Evolutionary conservation across 2,797 vertebrate species (phyloP).

Genomic region (Carcharodon carcharias): DNA sequence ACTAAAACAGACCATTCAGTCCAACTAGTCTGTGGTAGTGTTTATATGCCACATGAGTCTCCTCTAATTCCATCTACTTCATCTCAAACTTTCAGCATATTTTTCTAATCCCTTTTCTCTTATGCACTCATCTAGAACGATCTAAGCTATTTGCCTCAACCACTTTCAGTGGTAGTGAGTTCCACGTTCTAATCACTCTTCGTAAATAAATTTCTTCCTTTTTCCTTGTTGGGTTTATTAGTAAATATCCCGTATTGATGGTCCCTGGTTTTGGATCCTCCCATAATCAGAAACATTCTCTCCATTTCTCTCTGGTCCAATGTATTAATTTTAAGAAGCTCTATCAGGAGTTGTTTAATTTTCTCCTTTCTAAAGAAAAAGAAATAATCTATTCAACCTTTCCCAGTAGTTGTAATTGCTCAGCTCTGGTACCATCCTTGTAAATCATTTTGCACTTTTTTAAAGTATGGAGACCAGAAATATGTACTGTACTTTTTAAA

Average conservation of each 20-base stretch:
- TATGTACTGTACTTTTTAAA: too few relatives aligned
- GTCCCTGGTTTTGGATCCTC: background rate
- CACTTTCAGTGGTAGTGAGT: background rate
- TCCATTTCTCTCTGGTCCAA: background rate
- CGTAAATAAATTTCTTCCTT: background rate
- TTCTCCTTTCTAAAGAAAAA: background rate
- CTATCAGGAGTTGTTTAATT: background rate
- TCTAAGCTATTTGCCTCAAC: background rate
- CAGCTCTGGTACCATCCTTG: background rate
- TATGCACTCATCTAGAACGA: background rate
- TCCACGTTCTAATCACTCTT: background rate
- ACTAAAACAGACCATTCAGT: too few relatives aligned
- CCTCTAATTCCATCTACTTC: too few relatives aligned
- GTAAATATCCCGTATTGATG: background rate
- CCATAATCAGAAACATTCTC: background rate
- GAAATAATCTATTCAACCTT: background rate
- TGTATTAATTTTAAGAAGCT: background rate
- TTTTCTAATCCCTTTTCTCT: too few relatives aligned
- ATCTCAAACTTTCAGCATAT: too few relatives aligned
- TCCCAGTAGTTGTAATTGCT: background rate
- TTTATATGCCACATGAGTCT: too few relatives aligned
- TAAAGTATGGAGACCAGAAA: too few relatives aligned
- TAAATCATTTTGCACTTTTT: background rate
- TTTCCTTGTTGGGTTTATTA: background rate
- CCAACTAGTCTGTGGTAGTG: too few relatives aligned